Conservation (phyloP, 2,888 invertebrate species). For the Epistrophe eligans region DNA sequence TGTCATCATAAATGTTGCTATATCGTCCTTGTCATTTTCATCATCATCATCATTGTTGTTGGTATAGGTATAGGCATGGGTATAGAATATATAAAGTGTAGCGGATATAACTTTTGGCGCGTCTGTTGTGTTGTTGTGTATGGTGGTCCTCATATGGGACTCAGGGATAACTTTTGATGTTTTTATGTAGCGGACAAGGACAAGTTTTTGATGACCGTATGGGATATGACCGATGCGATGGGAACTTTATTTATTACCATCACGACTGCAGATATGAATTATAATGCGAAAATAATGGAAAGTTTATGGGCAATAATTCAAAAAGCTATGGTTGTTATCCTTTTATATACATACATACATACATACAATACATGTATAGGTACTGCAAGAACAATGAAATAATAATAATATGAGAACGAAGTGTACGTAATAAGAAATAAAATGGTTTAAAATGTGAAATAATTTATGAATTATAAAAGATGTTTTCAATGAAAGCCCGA, state of each 20-base stretch:
- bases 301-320: constrained; percentile 57
- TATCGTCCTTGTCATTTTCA: constrained; percentile 43
- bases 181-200: constrained; percentile 38
- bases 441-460: not conserved
- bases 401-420: not conserved
- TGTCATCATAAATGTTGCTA: constrained; percentile 42
- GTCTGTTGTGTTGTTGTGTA: constrained; percentile 24
- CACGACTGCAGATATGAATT: constrained; percentile 49
- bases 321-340: constrained; percentile 1
- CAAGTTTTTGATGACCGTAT: constrained; percentile 55
- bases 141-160: constrained; percentile 31
- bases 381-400: not conserved
- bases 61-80: not conserved
- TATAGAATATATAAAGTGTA: not conserved
- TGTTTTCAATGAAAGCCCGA: not conserved
- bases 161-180: constrained; percentile 47
- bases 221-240: constrained; percentile 66
- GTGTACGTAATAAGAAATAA: not conserved
- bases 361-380: too few relatives aligned
- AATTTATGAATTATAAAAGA: not conserved
- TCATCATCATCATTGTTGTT: constrained; percentile 21
- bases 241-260: constrained; percentile 57
- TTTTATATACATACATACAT: too few relatives aligned
- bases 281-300: constrained; percentile 68
- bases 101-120: constrained; percentile 13